Evolutionary conservation across 1,140 invertebrate genomes (phyloP), one percentile per base, ranked within the genome.

Genomic region (Homarus americanus): DNA sequence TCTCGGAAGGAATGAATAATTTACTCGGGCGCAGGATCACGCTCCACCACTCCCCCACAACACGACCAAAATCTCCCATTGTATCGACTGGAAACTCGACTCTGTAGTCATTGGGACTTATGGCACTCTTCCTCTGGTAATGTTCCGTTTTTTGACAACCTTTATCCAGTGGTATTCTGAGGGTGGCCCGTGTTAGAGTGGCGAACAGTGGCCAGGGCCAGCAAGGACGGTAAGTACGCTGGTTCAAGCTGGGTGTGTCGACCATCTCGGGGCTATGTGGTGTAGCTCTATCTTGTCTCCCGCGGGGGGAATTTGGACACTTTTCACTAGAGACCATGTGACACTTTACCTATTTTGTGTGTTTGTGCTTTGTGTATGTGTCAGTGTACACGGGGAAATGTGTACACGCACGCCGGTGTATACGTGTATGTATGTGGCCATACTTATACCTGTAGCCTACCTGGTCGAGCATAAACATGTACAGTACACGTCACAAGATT

Each of bases 1-100:
- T 87, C 84, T 87, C 84, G 73, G 49, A 87, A 87, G 75, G 84
- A 76, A 87, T 87, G 84, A 87, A 79, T 79, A 87, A 87, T 87
- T 87, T 87, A 87, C 84, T 15, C 10, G 20, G 66, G 32, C 34
- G 53, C 73, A 58, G 32, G 72, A 87, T 63, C 75, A 38, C 28
- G 84, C 84, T 32, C 63, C 10, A 36, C 72, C 63, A 58, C 49
- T 10, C 32, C 36, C 36, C 7, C 32, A n/a, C 20, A 58, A 63
- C 34, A 44, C 24, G 72, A 78, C 84, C 73, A 78, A 78, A 76
- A 5, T 78, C 84, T 44, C 20, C 5, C 24, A 24, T 34, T 34
- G 34, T 38, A 79, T 73, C 24, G 73, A 87, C 32, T 5, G 49
- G n/a, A 66, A 87, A 72, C 44, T n/a, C 84, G 84, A 34, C 49